A percentile compares a stretch with the other conserved stretches of the same genome.
These are phyloP conservation scores for Nasonia oneida DNA, from an alignment of 2,888 invertebrate genomes.

Conservation along the genomic window DNA sequence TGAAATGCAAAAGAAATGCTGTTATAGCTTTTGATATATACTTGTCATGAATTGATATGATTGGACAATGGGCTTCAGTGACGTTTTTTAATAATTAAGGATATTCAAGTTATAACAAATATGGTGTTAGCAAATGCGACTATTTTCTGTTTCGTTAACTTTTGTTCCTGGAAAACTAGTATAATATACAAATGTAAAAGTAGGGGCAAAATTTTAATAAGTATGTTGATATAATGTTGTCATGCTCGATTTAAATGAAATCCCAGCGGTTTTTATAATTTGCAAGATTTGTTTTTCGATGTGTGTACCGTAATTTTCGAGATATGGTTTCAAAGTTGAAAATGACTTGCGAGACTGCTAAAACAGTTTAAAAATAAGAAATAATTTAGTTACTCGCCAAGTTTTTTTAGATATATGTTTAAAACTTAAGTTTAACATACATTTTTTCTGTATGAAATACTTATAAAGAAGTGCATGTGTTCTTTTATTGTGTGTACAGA, in stretches of 20 bases:
- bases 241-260: constrained; percentile 39
- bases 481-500: constrained; percentile 74
- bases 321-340: constrained; percentile 28
- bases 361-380: neutral
- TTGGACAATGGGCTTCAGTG: constrained; percentile 33
- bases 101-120: constrained; percentile 11
- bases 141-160: constrained; percentile 38
- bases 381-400: constrained; percentile 61
- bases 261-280: constrained; percentile 57
- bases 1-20: constrained; percentile 27
- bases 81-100: constrained; percentile 33
- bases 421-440: neutral
- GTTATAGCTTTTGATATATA: constrained; percentile 48
- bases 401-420: neutral
- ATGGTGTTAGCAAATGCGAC: constrained; percentile 25
- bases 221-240: neutral
- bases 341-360: neutral
- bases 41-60: constrained; percentile 13
- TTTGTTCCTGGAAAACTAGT: constrained; percentile 35
- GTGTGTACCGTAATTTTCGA: constrained; percentile 31
- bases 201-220: neutral
- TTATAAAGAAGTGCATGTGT: constrained; percentile 66
- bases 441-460: constrained; percentile 31
- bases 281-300: constrained; percentile 52
- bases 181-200: neutral